Evolutionary conservation across 2,888 invertebrate species (phyloP).

Genomic region (Drosophila multiciliata): DNA sequence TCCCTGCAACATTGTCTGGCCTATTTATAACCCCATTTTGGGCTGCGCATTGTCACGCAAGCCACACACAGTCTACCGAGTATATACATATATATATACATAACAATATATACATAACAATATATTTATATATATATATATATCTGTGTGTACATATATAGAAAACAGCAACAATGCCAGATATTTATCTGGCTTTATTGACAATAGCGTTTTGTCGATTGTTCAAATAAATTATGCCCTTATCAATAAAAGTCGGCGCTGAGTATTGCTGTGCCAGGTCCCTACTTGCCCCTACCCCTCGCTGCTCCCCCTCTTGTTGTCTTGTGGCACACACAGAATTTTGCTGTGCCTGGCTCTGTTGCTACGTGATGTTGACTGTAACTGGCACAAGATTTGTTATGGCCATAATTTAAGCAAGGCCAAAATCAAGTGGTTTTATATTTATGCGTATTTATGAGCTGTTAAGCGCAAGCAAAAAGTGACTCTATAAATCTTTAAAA

Average conservation of each 20-base stretch:
- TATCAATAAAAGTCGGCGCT: slow-evolving; percentile 69
- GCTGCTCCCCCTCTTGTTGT: not conserved
- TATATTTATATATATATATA: slow-evolving; percentile 12
- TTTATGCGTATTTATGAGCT: slow-evolving; percentile 69
- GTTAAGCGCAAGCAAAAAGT: slow-evolving; percentile 34
- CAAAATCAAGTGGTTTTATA: slow-evolving; percentile 68
- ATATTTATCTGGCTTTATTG: slow-evolving; percentile 81
- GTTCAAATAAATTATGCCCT: slow-evolving; percentile 81
- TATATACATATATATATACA: slow-evolving; percentile 26
- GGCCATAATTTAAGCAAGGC: slow-evolving; percentile 65
- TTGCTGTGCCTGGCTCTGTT: slow-evolving; percentile 28
- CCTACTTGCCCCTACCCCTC: not conserved
- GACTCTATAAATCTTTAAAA: slow-evolving; percentile 73
- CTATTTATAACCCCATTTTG: slow-evolving; percentile 27
- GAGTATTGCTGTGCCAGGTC: not conserved
- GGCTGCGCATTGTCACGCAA: slow-evolving; percentile 72
- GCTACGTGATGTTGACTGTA: slow-evolving; percentile 72
- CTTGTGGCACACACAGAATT: not conserved
- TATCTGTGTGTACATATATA: slow-evolving; percentile 20
- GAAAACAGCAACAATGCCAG: slow-evolving; percentile 72
- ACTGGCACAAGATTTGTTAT: slow-evolving; percentile 77
- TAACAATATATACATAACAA: slow-evolving; percentile 10
- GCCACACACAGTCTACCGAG: slow-evolving; percentile 40
- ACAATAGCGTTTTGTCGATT: slow-evolving; percentile 81
- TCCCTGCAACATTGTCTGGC: slow-evolving; percentile 3